A percentile compares a stretch with the other conserved stretches of the same genome.
Conservation (phyloP, 1,140 invertebrate species). For the Asbolus verrucosus region DNA sequence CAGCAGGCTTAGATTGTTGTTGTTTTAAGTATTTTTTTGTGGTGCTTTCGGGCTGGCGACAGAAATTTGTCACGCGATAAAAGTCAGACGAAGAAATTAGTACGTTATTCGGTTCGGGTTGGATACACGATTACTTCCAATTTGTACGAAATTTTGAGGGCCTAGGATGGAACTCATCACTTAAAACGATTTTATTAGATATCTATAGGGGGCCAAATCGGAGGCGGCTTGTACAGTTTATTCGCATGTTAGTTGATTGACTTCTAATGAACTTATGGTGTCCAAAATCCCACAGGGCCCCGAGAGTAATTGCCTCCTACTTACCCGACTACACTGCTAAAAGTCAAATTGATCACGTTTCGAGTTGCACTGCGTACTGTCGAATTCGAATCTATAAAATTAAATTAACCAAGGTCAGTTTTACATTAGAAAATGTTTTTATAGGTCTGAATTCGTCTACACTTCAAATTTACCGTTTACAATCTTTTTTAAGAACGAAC, state of each 20-base stretch:
- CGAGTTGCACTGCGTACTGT: too few species aligned
- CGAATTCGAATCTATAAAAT: too few species aligned
- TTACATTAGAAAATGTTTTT: too few species aligned
- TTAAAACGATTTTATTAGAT: not conserved
- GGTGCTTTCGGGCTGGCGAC: conserved; percentile 18
- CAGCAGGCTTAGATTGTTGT: conserved; percentile 31
- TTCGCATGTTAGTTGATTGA: conserved; percentile 59
- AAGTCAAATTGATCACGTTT: not conserved
- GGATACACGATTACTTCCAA: not conserved
- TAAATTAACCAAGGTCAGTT: too few species aligned
- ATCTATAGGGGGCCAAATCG: not conserved
- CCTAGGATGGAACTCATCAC: too few species aligned
- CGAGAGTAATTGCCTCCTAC: conserved; percentile 40
- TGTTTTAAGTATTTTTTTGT: conserved; percentile 35
- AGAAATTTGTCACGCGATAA: conserved; percentile 39
- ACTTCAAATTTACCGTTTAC: too few species aligned
- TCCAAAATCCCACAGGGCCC: conserved; percentile 54
- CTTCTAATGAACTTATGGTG: conserved; percentile 62
- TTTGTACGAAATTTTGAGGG: not conserved
- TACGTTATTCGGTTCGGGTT: conserved; percentile 5
- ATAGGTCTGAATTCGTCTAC: too few species aligned
- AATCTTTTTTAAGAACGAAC: too few species aligned
- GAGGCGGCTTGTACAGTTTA: conserved; percentile 47
- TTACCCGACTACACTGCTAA: conserved; percentile 41
- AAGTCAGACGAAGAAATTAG: conserved; percentile 34